Base-by-base conservation (phyloP, 2,888 invertebrate species). In the Leptopilina drosophilae region DNA sequence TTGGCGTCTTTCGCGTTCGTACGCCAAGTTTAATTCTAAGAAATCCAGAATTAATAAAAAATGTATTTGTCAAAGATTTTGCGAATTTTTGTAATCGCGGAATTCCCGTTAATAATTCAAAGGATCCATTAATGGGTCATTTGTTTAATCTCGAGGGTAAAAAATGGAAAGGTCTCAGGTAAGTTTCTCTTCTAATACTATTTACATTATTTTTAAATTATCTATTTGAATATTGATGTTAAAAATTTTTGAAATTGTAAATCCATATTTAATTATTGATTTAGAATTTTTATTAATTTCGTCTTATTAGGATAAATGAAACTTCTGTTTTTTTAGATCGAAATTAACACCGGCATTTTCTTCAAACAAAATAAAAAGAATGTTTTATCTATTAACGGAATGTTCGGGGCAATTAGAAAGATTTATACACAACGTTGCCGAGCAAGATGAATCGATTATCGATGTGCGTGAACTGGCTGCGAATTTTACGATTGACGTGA, bases 301-400 rank as follows among this genome's bases (percentile, higher is more conserved):
- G 15, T 64, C 7, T 15, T 26, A 64, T 26, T 64, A 0, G 20
- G 7, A 9, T 12, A 64, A 11, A 2, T 26, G 8, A n/a, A 20
- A 11, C 3, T 64, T 64, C 12, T 64, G 26, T 92, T 86, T 86
- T n/a, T 85, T 93, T 5, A 87, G 93, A 53, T 86, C 92, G 2
- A 92, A 93, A 77, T 84, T 93, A 53, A 92, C 92, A 0, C 93
- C 93, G 0, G 91, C 92, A 1, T 93, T 94, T 84, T 92, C 93
- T 1, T 92, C 93, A 0, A 92, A 92, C 33, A 93, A 93, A 83
- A 90, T 94, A 79, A 93, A 92, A 84, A 88, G 87, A 64, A 93
- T 93, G 93, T 92, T 92, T 83, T 88, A 90, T 66, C 87, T 92
- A 11, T 85, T 93, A 66, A 87, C 82, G 42, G 90, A 92, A 73